Percentiles rank a stretch among this genome's conserved stretches.
Conservation (phyloP, 2,797 vertebrate species). For the Oreochromis grahami region DNA sequence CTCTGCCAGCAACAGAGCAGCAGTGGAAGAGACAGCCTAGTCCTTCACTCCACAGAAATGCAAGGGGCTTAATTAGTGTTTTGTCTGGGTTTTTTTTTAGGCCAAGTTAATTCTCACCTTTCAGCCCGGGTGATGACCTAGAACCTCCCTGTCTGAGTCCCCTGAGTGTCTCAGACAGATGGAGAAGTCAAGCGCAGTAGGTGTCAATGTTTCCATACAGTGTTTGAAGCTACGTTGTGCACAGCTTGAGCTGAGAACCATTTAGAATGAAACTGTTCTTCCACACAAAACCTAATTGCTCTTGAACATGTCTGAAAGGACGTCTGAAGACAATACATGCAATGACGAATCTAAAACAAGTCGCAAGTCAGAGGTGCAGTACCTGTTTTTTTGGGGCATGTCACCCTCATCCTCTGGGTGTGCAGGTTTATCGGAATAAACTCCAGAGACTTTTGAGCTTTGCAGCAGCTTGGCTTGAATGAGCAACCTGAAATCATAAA, state of each 20-base stretch:
- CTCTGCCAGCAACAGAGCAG: constrained; percentile 21
- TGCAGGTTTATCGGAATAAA: constrained; percentile 98
- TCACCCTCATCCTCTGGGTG: constrained; percentile 94
- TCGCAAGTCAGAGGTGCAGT: constrained; percentile 1
- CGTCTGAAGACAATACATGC: neutral
- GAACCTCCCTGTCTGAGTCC: constrained; percentile 13
- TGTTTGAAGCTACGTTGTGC: neutral
- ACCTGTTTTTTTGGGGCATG: constrained; percentile 92
- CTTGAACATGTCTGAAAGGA: neutral
- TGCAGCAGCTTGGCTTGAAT: constrained; percentile 97
- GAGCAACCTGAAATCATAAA: constrained; percentile 80
- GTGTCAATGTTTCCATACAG: neutral
- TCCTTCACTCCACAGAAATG: constrained; percentile 10
- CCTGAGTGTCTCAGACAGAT: constrained; percentile 37
- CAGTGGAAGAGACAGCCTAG: neutral
- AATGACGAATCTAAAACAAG: neutral
- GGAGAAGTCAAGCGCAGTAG: constrained; percentile 20
- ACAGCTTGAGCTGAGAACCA: neutral
- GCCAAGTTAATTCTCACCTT: constrained; percentile 51
- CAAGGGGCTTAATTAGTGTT: constrained; percentile 62
- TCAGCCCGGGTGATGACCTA: constrained; percentile 41
- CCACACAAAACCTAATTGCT: neutral
- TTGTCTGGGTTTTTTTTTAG: neutral
- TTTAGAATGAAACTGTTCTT: neutral
- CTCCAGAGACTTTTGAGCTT: constrained; percentile 94